Percentiles rank a stretch among this genome's conserved stretches.
phyloP scores from a whole-genome alignment of 2,888 invertebrate genomes.

The Carpatolechia fugitivella region DNA sequence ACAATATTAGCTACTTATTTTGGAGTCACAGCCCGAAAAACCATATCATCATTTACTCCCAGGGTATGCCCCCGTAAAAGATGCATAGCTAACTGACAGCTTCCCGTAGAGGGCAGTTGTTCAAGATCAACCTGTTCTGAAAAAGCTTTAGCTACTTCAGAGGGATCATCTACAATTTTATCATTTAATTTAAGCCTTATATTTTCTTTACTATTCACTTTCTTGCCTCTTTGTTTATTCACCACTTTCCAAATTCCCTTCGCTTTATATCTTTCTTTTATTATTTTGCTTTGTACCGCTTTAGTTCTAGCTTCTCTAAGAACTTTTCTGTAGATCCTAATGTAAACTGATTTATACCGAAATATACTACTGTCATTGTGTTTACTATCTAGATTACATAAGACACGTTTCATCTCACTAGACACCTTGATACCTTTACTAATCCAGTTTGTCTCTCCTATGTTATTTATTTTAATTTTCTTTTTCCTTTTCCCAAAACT shows the following conservation, averaged over 20 bases:
- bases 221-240: background rate
- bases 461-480: background rate
- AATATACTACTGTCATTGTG: background rate
- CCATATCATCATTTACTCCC: background rate
- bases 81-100: background rate
- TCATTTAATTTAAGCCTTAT: background rate
- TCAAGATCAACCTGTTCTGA: background rate
- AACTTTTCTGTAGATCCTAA: conserved; percentile 2
- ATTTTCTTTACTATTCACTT: background rate
- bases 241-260: background rate
- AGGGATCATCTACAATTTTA: background rate
- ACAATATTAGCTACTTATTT: background rate
- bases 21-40: background rate
- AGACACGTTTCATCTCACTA: conserved; percentile 10
- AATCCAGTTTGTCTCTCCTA: background rate
- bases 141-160: background rate
- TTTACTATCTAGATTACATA: background rate
- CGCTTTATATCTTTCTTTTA: background rate
- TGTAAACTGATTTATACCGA: background rate
- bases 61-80: background rate
- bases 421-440: conserved; percentile 5
- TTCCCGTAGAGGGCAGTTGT: background rate
- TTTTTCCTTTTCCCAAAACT: background rate
- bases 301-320: background rate
- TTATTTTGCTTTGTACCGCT: background rate